Evolutionary conservation across 2,113 vertebrate genomes (phyloP).

Genomic region (Dicrurus megarhynchus): DNA sequence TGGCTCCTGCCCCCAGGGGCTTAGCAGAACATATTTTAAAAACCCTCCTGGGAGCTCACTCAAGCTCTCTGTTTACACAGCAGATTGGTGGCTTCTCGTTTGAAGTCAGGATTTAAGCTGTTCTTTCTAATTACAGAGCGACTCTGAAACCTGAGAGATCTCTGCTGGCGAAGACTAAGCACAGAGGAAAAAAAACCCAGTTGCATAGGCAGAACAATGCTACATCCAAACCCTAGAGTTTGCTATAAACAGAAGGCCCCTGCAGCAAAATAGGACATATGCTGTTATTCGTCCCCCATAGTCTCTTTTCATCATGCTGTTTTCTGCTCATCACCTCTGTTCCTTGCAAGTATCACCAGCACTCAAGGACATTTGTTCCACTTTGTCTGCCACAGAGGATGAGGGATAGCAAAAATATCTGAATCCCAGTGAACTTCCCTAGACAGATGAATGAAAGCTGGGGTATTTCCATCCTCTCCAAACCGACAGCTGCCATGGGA

Average conservation of each 20-base stretch:
- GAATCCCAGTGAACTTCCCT: neutral
- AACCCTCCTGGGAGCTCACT: conserved; percentile 51
- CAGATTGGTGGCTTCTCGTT: conserved; percentile 67
- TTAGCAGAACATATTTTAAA: conserved; percentile 58
- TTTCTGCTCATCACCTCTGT: conserved; percentile 18
- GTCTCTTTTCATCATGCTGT: neutral
- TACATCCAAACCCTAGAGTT: conserved; percentile 25
- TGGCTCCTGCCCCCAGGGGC: neutral
- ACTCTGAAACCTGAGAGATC: conserved; percentile 63
- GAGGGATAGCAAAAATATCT: neutral
- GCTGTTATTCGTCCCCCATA: neutral
- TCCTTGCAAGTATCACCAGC: conserved; percentile 1
- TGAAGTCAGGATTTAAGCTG: conserved; percentile 70
- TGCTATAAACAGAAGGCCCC: conserved; percentile 24
- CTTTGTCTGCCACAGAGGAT: neutral
- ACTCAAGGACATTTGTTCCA: conserved; percentile 27
- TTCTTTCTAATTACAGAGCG: conserved; percentile 66
- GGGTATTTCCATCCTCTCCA: neutral
- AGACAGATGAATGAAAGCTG: neutral
- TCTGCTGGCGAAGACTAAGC: conserved; percentile 35
- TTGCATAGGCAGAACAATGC: conserved; percentile 26
- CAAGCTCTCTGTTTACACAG: conserved; percentile 66
- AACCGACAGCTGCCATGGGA: neutral
- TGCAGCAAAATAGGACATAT: conserved; percentile 44
- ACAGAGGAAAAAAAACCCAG: neutral